Base-by-base conservation (phyloP, 1,140 invertebrate species). In the Apis cerana region DNA sequence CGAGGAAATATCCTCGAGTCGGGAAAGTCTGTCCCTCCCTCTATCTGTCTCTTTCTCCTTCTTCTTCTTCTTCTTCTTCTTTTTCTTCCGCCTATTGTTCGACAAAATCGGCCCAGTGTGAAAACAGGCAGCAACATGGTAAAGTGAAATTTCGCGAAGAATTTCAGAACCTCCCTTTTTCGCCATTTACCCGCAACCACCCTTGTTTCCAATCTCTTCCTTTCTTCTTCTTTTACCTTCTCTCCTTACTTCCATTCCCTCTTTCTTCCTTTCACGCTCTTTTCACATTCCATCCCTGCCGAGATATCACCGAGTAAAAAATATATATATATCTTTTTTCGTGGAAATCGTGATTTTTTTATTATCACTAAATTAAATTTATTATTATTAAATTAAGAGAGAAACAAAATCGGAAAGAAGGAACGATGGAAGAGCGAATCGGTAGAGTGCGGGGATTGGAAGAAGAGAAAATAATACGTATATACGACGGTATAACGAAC, bases 1-100 rank as follows among this genome's bases (percentile, higher is more conserved):
- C 76, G 81, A 84, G 85, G 33, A 74, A 75, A 54, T 67, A 27
- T 75, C 68, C 62, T 86, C 76, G 54, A 52, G 19, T 48, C 48
- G 52, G 33, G 58, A 56, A 77, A 59, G 62, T 59, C 43, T 61
- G 65, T 62, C 75, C 48, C 64, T 62, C 68, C 64, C 65, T 71
- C 85, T 78, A 19, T 74, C 65, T 65, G 12, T 54, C 62, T 70
- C 33, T 79, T 50, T 69, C 52, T 72, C 52, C 33, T 33, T 78
- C 59, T 65, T 75, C 27, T 75, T 59, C 64, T 59, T n/a, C 19
- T 58, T 17, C 61, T 43, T 69, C 33, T 54, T 59, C 58, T 61
- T 62, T 21, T 21, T 10, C 12, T 43, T 48, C n/a, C 12, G 15
- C 33, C 15, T 54, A 50, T 33, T 52, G 52, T 68, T 68, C 54